Conservation (phyloP, 2,113 vertebrate genomes). For the Perccottus glenii region DNA sequence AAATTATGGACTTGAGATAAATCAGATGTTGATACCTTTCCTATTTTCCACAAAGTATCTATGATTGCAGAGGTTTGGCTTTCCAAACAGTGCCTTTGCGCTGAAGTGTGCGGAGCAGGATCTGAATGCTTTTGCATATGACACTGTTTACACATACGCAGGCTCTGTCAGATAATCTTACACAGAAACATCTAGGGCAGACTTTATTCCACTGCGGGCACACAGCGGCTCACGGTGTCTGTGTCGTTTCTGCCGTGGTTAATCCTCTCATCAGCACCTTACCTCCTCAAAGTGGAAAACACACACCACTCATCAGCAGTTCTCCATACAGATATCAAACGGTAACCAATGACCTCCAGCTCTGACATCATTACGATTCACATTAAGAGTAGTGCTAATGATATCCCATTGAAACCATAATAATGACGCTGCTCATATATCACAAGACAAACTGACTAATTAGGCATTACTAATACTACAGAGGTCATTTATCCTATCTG, state of each 20-base stretch:
- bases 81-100: conserved; percentile 71
- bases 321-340: conserved; percentile 51
- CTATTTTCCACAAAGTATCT: conserved; percentile 68
- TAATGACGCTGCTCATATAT: conserved; percentile 19
- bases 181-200: conserved; percentile 54
- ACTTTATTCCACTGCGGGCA: conserved; percentile 72
- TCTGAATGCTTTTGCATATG: conserved; percentile 38
- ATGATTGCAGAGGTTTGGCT: conserved; percentile 38
- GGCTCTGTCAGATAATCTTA: conserved; percentile 60
- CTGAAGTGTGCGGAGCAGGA: conserved; percentile 50
- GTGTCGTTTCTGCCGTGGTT: conserved; percentile 69
- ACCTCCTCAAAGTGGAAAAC: conserved; percentile 65
- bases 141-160: conserved; percentile 23
- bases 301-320: conserved; percentile 51
- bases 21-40: conserved; percentile 42
- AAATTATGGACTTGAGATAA: conserved; percentile 56
- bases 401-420: conserved; percentile 29
- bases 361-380: conserved; percentile 55
- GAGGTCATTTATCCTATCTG: conserved; percentile 34
- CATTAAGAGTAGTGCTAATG: conserved; percentile 27
- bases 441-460: conserved; percentile 32
- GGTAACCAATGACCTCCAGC: conserved; percentile 41
- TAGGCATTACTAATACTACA: conserved; percentile 29
- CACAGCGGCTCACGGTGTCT: conserved; percentile 47
- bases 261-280: conserved; percentile 62